Percentiles rank a stretch among this genome's conserved stretches.
Conservation (phyloP, 2,113 vertebrate genomes). For the Gymnobelideus leadbeateri region DNA sequence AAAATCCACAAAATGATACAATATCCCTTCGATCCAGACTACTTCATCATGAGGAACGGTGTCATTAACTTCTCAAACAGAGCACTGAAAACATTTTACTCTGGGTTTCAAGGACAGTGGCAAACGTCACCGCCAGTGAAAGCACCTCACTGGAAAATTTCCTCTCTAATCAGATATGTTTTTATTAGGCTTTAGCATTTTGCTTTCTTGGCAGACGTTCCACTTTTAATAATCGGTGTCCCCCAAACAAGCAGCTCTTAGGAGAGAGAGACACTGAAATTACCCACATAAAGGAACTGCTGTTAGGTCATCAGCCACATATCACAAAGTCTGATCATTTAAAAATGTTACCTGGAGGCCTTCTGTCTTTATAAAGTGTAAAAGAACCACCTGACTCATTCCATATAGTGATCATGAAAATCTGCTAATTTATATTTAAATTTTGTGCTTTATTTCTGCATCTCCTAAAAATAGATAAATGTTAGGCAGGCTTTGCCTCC, state of each 20-base stretch:
- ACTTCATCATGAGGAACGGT: conserved; percentile 51
- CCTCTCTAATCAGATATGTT: conserved; percentile 79
- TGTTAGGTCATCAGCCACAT: conserved; percentile 58
- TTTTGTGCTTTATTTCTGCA: conserved; percentile 35
- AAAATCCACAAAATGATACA: conserved; percentile 55
- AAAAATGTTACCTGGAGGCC: conserved; percentile 40
- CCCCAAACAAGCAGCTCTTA: conserved; percentile 70
- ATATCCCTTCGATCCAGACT: conserved; percentile 12
- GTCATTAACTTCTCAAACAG: conserved; percentile 62
- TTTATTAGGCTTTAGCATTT: conserved; percentile 78
- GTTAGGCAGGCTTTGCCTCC: conserved; percentile 37
- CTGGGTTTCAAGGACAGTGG: conserved; percentile 74
- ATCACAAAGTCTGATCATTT: conserved; percentile 47
- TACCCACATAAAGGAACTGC: conserved; percentile 65
- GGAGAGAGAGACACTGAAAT: conserved; percentile 66
- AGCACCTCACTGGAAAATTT: conserved; percentile 80
- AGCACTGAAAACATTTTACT: conserved; percentile 55
- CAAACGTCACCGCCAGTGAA: conserved; percentile 67
- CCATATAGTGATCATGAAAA: conserved; percentile 42
- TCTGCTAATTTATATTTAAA: conserved; percentile 17
- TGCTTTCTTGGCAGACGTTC: conserved; percentile 66
- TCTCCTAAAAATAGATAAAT: conserved; percentile 28
- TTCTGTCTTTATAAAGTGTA: conserved; percentile 40
- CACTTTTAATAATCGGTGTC: conserved; percentile 72
- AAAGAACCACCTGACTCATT: conserved; percentile 36